Base-by-base conservation (phyloP, 2,888 invertebrate genomes). In the Chaitophorus viminalis region DNA sequence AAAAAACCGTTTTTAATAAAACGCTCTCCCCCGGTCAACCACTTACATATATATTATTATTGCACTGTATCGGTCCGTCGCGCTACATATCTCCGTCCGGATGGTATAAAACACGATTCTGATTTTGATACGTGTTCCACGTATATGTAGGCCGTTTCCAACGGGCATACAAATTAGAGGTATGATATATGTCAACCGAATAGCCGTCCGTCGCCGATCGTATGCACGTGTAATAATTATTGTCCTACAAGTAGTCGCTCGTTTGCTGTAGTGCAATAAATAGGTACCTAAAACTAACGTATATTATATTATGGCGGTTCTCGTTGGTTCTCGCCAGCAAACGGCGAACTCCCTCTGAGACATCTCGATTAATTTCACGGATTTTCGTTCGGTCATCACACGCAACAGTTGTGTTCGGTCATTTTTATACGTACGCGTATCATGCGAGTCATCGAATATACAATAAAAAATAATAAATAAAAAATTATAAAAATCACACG, bases 101-200 rank as follows among this genome's bases (percentile, higher is more conserved):
- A 46, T 46, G 46, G 46, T 14, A 14, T 36, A 46, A 46, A 1
- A 46, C 14, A 14, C 14, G 11, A 46, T 46, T 46, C 14, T 39
- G 36, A 33, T 75, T 39, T 39, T 36, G 25, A 36, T n/a, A 33
- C 33, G 36, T 36, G 39, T 36, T 36, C 8, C 31, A 70, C 31
- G 9, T 25, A 14, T 46, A 36, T 74, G 52, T 84, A 84, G 83
- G 75, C 83, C 83, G 39, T 75, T 60, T 75, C 18, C 76, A 60
- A 76, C 17, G 21, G 18, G 76, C 76, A 84, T 84, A 84, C 83
- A 65, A 84, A 84, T 75, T 60, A 84, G 83, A 1, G 68, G 11
- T n/a, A 3, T 25, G 68, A 68, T 68, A 68, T 3, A 5, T 70
- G 70, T 70, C 31, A 14, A 70, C 29, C 9, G n/a, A 65, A n/a